Conservation (phyloP, 1,140 invertebrate genomes). For the Drosophila virilis region DNA sequence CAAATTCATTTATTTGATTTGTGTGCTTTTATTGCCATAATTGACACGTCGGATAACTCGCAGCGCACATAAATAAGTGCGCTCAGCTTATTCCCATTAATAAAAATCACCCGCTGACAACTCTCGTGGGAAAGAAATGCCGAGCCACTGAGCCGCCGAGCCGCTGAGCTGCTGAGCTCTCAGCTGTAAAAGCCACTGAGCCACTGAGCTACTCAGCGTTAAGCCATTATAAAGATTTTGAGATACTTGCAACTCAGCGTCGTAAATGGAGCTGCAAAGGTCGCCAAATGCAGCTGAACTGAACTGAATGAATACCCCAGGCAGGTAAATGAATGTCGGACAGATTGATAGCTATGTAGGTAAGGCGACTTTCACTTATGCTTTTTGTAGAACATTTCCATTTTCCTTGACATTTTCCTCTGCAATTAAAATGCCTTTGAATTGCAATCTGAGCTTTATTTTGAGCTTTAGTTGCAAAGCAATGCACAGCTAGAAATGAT, state of each 20-base stretch:
- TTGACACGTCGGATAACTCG: constrained; percentile 56
- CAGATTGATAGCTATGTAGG: constrained; percentile 1
- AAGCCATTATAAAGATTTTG: constrained; percentile 15
- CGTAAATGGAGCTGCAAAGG: constrained; percentile 47
- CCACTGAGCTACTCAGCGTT: background rate
- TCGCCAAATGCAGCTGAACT: constrained; percentile 22
- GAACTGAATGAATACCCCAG: constrained; percentile 15
- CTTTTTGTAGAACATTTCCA: constrained; percentile 58
- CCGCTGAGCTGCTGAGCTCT: background rate
- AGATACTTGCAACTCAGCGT: constrained; percentile 13
- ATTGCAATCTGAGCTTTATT: constrained; percentile 55
- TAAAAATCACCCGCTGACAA: constrained; percentile 32
- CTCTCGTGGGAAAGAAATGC: constrained; percentile 27
- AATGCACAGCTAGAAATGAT: constrained; percentile 15
- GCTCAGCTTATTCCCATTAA: constrained; percentile 27
- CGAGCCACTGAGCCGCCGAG: background rate
- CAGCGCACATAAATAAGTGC: constrained; percentile 16
- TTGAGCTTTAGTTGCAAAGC: constrained; percentile 3
- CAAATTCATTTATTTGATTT: constrained; percentile 71
- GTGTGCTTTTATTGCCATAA: constrained; percentile 45
- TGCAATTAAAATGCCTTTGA: constrained; percentile 76
- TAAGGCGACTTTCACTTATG: constrained; percentile 48
- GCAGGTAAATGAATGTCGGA: constrained; percentile 49
- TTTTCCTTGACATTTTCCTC: constrained; percentile 55
- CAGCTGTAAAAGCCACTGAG: background rate